These are phyloP conservation scores for Noctua janthina DNA, from an alignment of 2,888 invertebrate species.

Conservation along the genomic window DNA sequence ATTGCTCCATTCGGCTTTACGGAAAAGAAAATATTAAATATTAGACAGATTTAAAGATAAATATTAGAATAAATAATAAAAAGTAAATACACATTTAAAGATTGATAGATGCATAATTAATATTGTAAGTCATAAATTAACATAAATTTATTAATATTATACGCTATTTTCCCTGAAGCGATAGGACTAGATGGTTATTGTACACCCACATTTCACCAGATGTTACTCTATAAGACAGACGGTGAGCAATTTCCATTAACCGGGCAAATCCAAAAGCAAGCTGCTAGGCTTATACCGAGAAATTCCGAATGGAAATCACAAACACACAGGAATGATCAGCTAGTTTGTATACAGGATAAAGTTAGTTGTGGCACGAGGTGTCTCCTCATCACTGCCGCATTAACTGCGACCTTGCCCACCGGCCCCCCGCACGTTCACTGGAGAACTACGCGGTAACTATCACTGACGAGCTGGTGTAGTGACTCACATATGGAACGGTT, in stretches of 20 bases:
- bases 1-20: not conserved
- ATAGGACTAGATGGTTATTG: not conserved
- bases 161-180: not conserved
- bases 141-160: not conserved
- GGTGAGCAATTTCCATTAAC: not conserved
- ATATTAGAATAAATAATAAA: no score
- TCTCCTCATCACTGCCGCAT: constrained; percentile 34
- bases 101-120: not conserved
- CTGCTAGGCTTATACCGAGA: not conserved
- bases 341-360: constrained; percentile 42
- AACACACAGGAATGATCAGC: constrained; percentile 18
- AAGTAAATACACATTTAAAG: not conserved
- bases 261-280: not conserved
- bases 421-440: constrained; percentile 13
- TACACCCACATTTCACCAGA: not conserved
- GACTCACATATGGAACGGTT: not conserved
- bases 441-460: constrained; percentile 7
- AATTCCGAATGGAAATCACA: not conserved
- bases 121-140: not conserved
- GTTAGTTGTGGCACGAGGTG: constrained; percentile 31
- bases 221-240: not conserved
- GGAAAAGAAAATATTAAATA: no score
- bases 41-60: not conserved
- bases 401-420: constrained; percentile 28
- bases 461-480: not conserved